Evolutionary conservation across 2,888 invertebrate species (phyloP).

Genomic region (Pandemis cinnamomeana): DNA sequence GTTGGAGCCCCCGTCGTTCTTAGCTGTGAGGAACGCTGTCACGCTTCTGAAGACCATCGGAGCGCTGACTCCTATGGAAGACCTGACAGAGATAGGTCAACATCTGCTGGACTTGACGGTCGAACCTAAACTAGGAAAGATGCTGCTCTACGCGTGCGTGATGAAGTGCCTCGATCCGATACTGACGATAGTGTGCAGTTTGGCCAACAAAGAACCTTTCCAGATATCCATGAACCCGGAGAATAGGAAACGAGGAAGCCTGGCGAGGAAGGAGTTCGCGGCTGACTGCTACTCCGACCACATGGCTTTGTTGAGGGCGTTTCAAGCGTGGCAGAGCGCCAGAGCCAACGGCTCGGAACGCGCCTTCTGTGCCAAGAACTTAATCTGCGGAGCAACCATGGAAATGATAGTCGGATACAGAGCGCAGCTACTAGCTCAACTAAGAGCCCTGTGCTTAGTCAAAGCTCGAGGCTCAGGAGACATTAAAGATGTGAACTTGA

Average conservation of each 20-base stretch:
- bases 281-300: constrained; percentile 95
- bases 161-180: constrained; percentile 97
- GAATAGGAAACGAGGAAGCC: constrained; percentile 86
- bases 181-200: constrained; percentile 93
- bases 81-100: constrained; percentile 93
- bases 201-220: constrained; percentile 92
- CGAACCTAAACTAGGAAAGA: constrained; percentile 96
- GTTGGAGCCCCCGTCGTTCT: constrained; percentile 92
- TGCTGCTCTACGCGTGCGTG: constrained; percentile 94
- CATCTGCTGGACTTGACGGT: constrained; percentile 96
- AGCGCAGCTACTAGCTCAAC: constrained; percentile 91
- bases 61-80: constrained; percentile 93
- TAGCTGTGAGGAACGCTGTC: constrained; percentile 90
- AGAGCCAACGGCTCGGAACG: constrained; percentile 86
- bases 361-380: constrained; percentile 90
- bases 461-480: constrained; percentile 85
- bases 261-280: constrained; percentile 88
- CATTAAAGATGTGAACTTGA: constrained; percentile 91
- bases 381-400: constrained; percentile 92
- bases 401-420: constrained; percentile 95
- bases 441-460: constrained; percentile 90
- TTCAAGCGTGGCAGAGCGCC: constrained; percentile 88
- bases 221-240: constrained; percentile 89
- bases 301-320: constrained; percentile 92
- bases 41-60: constrained; percentile 90